Evolutionary conservation across 2,113 vertebrate genomes (phyloP).

Genomic region (Lampris incognitus): DNA sequence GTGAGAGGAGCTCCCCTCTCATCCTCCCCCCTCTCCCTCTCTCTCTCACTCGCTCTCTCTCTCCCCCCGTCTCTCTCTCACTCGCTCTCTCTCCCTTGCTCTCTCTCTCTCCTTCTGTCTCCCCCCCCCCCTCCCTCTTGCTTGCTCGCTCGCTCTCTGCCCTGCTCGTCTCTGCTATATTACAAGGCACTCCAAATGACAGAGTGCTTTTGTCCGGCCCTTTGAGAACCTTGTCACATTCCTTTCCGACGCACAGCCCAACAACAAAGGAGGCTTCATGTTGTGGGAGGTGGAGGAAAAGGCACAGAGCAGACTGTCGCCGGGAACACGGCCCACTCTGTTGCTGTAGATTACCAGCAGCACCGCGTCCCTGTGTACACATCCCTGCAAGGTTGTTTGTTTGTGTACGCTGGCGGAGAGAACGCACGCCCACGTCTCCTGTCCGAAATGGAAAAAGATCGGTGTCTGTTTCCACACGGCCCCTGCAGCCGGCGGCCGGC

Average conservation of each 20-base stretch:
- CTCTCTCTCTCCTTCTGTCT: background rate
- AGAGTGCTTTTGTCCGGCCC: conserved; percentile 83
- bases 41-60: background rate
- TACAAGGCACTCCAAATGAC: conserved; percentile 84
- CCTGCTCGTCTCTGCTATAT: conserved; percentile 66
- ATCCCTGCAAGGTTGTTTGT: conserved; percentile 68
- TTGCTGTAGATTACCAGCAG: conserved; percentile 60
- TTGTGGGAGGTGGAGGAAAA: conserved; percentile 74
- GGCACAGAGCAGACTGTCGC: conserved; percentile 72
- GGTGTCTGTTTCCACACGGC: conserved; percentile 56
- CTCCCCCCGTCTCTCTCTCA: background rate
- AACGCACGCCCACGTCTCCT: conserved; percentile 48
- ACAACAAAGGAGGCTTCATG: conserved; percentile 83
- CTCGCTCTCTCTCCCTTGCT: no score
- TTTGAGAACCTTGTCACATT: conserved; percentile 84
- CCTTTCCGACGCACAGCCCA: conserved; percentile 82
- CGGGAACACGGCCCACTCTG: conserved; percentile 61
- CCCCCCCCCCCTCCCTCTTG: background rate
- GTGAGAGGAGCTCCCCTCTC: conserved; percentile 19
- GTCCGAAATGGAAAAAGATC: conserved; percentile 62
- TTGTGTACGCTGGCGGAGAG: conserved; percentile 61
- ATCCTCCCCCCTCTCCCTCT: background rate
- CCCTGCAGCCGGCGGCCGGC: conserved; percentile 36
- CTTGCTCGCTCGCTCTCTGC: background rate
- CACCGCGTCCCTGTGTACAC: conserved; percentile 47